Base-by-base conservation (phyloP, 2,888 invertebrate genomes). In the Leptopilina drosophilae region DNA sequence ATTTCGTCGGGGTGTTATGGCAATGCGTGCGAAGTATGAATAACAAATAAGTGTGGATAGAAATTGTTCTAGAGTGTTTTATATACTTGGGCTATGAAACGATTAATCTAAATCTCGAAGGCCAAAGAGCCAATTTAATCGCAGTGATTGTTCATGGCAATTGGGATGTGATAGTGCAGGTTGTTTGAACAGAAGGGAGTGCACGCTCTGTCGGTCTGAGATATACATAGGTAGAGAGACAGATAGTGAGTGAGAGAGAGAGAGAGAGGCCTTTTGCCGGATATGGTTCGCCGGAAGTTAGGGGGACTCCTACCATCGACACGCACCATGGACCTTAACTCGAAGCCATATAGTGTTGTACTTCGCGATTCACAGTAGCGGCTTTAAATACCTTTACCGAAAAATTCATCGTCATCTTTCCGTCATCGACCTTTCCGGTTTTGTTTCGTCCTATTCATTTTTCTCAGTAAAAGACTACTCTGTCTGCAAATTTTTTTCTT, bases 221-320 rank as follows among this genome's bases (percentile, higher is more conserved):
- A 87, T 87, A 85, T 62, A 62, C 62, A 62, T 85, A 88, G 88
- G 88, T 90, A 89, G 42, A 42, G 42, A 8, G 42, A 42, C 33
- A 33, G 42, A 42, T 5, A 42, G 42, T 8, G 42, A 42, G 42
- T 8, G 42, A 42, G 42, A 42, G 42, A 42, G 42, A 42, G 42
- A 42, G 42, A 42, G 42, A 42, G 42, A 42, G 91, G 90, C 90
- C 90, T 90, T 89, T 88, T 89, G 86, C 90, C 91, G 91, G 91
- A 91, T 90, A 91, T 88, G 89, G 87, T 88, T 88, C 88, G 89
- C 90, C 91, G 91, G 91, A 91, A 91, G 90, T 90, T 62, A 89
- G 90, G 91, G 90, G 89, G 89, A 90, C 88, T 87, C 88, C 88
- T 87, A 88, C 89, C 88, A 89, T 87, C 90, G 91, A 91, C 91